phyloP scores from a whole-genome alignment of 2,888 invertebrate genomes.

The Eurytoma adleriae region DNA sequence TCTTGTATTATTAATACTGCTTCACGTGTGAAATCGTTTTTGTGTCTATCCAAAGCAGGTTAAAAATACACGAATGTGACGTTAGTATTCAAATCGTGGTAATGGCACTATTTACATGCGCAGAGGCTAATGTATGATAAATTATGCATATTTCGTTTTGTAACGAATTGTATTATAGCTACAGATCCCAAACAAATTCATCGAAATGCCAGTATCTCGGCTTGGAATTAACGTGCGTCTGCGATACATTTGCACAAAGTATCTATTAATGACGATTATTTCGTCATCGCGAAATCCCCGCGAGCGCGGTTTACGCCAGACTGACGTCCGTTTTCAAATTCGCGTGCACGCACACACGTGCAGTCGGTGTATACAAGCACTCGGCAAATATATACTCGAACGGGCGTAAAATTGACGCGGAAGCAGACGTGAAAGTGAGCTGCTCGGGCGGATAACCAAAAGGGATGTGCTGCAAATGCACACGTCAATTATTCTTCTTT shows the following conservation, averaged over 20 bases:
- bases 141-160: slow-evolving; percentile 33
- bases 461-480: slow-evolving; percentile 5
- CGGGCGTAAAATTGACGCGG: slow-evolving; percentile 1
- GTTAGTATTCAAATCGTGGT: slow-evolving; percentile 18
- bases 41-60: slow-evolving; percentile 2
- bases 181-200: slow-evolving; percentile 1
- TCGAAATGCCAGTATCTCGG: slow-evolving; percentile 19
- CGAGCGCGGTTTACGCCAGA: not conserved
- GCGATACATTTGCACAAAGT: slow-evolving; percentile 9
- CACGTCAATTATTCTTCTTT: not conserved
- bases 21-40: slow-evolving; percentile 13
- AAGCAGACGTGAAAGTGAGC: not conserved
- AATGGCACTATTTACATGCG: slow-evolving; percentile 42
- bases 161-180: slow-evolving; percentile 12
- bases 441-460: slow-evolving; percentile 2
- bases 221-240: not conserved
- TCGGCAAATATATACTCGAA: not conserved
- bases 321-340: slow-evolving; percentile 27
- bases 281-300: slow-evolving; percentile 21
- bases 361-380: not conserved
- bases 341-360: slow-evolving; percentile 7
- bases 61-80: slow-evolving; percentile 4
- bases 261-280: slow-evolving; percentile 45
- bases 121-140: slow-evolving; percentile 33
- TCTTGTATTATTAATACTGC: slow-evolving; percentile 1